A percentile compares a stretch with the other conserved stretches of the same genome.
Evolutionary conservation across 1,140 invertebrate species (phyloP).

Genomic region (Hylyphantes graminicola): DNA sequence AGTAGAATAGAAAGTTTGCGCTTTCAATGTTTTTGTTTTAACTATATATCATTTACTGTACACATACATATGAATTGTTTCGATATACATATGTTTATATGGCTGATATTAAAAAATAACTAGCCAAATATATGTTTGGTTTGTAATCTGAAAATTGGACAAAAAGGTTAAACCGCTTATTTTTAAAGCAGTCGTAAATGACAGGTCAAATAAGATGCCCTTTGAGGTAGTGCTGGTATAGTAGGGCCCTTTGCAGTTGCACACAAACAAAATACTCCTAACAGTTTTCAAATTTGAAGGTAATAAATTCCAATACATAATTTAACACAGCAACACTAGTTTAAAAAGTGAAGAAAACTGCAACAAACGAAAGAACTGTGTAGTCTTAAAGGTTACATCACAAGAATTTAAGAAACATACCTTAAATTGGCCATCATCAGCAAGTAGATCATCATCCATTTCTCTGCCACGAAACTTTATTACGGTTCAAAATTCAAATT

Average conservation of each 20-base stretch:
- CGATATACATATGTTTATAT: no score
- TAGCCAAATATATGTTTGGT: no score
- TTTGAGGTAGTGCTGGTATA: not conserved
- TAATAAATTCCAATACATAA: not conserved
- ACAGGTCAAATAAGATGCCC: no score
- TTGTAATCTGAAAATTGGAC: no score
- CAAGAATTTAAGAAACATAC: constrained; percentile 4
- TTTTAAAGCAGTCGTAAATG: no score
- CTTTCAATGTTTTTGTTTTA: no score
- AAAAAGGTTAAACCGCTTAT: no score
- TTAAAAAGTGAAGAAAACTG: not conserved
- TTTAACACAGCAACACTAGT: not conserved
- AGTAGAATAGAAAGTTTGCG: no score
- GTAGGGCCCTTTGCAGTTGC: not conserved
- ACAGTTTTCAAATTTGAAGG: not conserved
- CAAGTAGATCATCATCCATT: constrained; percentile 50
- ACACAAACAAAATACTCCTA: not conserved
- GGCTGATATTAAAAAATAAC: no score
- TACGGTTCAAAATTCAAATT: no score
- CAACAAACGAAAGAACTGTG: not conserved
- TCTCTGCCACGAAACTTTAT: not conserved
- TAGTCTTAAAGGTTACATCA: not conserved
- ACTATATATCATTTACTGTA: no score
- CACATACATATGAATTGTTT: no score
- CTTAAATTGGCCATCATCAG: constrained; percentile 45